phyloP scores from a whole-genome alignment of 2,888 invertebrate genomes.

The Fragum whitleyi region DNA sequence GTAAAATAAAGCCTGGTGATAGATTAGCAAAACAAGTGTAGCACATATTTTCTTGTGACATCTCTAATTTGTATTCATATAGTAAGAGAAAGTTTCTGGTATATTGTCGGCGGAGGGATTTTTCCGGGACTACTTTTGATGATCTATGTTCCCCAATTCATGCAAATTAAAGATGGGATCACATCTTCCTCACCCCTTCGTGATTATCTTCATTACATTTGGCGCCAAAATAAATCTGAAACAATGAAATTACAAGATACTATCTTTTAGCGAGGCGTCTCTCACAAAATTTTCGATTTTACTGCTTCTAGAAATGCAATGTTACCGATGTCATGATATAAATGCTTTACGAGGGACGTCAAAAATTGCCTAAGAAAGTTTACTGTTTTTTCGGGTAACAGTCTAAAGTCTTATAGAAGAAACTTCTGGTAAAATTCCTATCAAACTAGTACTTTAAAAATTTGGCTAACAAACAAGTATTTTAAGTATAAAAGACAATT shows the following conservation, averaged over 20 bases:
- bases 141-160: slow-evolving; percentile 54
- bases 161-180: slow-evolving; percentile 58
- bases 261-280: slow-evolving; percentile 56
- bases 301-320: slow-evolving; percentile 54
- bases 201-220: slow-evolving; percentile 54
- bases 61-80: slow-evolving; percentile 21
- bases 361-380: neutral
- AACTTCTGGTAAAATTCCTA: too few species aligned
- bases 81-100: slow-evolving; percentile 10
- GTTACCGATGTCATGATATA: slow-evolving; percentile 9
- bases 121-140: slow-evolving; percentile 31
- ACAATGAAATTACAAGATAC: slow-evolving; percentile 61
- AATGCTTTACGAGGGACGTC: neutral
- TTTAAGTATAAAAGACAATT: too few species aligned
- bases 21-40: too few species aligned
- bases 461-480: too few species aligned
- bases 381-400: too few species aligned
- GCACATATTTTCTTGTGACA: neutral
- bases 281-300: slow-evolving; percentile 41
- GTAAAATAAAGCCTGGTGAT: too few species aligned
- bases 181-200: slow-evolving; percentile 53
- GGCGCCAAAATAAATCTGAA: slow-evolving; percentile 62
- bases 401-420: too few species aligned
- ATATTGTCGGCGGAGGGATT: slow-evolving; percentile 29
- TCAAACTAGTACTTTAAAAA: too few species aligned